Base-by-base conservation (phyloP, 2,113 vertebrate species). In the Eulacestoma nigropectus region DNA sequence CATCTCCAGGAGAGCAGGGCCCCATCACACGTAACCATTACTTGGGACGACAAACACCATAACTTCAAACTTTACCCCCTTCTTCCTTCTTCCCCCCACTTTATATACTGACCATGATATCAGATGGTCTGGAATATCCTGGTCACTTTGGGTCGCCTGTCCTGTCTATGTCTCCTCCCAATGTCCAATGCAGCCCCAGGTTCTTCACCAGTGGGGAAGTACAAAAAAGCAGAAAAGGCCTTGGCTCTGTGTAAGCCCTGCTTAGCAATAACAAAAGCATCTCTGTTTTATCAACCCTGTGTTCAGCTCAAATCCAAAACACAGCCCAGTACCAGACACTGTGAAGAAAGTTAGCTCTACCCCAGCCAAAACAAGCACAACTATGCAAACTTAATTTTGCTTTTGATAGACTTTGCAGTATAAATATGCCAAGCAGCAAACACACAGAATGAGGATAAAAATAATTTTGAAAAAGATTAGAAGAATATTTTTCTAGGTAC, bases 131-230 rank as follows among this genome's bases (percentile, higher is more conserved):
- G 35, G 13, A 49, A 13, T 35, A 26, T 42, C 14, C 11, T 49
- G 26, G 17, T 32, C n/a, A 32, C 3, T 41, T 26, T 13, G 39
- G 26, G 25, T 55, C 21, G 14, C 17, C 9, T 79, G 17, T 64
- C 26, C 42, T 5, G 5, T 11, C 21, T 88, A 2, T 56, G 9
- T 64, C 32, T 27, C 12, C 59, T 88, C 14, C 10, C 44, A 33
- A 0, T 0, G 1, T n/a, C 21, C 50, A 6, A 0, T 19, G 32
- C 4, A 42, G 6, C 16, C n/a, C 2, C 9, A 41, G 15, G 2
- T 41, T 14, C 33, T 20, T 72, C 11, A 2, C 11, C 11, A 27
- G 17, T 2, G 12, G 3, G 7, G 17, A 6, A 65, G 35, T 32
- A 29, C 22, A 35, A 57, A 64, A 64, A 9, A 13, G 6, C 32